Evolutionary conservation across 2,888 invertebrate genomes (phyloP).

Genomic region (Craniophora ligustri): DNA sequence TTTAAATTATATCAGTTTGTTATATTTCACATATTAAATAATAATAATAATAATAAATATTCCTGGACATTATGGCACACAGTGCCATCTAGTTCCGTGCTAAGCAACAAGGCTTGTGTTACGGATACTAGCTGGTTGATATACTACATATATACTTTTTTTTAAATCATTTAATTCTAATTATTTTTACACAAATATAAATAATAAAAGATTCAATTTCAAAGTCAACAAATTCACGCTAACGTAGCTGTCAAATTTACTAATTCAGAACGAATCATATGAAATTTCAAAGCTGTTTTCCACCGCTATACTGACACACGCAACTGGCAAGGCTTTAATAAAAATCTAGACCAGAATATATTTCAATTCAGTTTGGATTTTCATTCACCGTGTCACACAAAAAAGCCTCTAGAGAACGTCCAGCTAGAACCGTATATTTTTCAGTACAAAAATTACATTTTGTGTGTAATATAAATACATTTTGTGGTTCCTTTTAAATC

Average conservation of each 20-base stretch:
- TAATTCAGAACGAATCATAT: conserved; percentile 18
- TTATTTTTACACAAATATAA: too few relatives aligned
- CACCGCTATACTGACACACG: conserved; percentile 8
- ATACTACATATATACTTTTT: too few relatives aligned
- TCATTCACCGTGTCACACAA: conserved; percentile 23
- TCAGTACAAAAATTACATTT: conserved; percentile 8
- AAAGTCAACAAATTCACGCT: too few relatives aligned
- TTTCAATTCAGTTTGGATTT: conserved; percentile 39
- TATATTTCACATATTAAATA: too few relatives aligned
- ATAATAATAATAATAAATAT: too few relatives aligned
- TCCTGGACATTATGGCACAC: too few relatives aligned
- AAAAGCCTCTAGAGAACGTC: conserved; percentile 28
- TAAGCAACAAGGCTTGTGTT: too few relatives aligned
- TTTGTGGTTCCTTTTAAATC: not conserved
- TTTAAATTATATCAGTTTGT: too few relatives aligned
- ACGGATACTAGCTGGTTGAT: too few relatives aligned
- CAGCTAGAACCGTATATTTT: conserved; percentile 7
- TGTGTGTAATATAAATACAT: conserved; percentile 6
- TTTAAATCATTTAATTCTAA: too few relatives aligned
- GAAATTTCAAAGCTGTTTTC: conserved; percentile 6
- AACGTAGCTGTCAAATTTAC: conserved; percentile 5
- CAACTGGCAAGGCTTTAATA: conserved; percentile 30
- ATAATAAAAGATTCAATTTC: too few relatives aligned
- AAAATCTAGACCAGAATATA: conserved; percentile 40
- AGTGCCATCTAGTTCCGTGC: too few relatives aligned